These are phyloP conservation scores for Azorinus chamasolen DNA, from an alignment of 2,888 invertebrate genomes.

Conservation along the genomic window DNA sequence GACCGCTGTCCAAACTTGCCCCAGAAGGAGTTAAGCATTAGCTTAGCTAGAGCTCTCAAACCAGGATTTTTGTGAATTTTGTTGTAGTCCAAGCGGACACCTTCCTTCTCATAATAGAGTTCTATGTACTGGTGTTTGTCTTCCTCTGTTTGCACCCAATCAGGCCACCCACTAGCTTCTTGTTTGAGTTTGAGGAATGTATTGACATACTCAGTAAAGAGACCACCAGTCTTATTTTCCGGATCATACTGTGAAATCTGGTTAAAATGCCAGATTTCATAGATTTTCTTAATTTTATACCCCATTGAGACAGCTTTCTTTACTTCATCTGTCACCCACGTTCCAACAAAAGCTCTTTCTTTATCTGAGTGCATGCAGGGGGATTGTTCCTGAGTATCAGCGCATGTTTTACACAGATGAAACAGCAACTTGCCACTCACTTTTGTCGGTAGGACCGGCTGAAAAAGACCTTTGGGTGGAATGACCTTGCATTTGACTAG, in stretches of 20 bases:
- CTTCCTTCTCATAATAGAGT: too few relatives aligned
- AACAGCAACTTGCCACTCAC: constrained; percentile 81
- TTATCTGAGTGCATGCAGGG: constrained; percentile 32
- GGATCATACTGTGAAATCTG: constrained; percentile 34
- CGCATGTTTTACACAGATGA: constrained; percentile 78
- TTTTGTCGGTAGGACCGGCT: constrained; percentile 78
- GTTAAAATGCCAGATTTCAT: constrained; percentile 49
- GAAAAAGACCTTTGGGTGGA: constrained; percentile 73
- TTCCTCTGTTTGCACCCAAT: too few relatives aligned
- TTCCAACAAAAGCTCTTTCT: too few relatives aligned
- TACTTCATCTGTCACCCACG: constrained; percentile 47
- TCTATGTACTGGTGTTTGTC: too few relatives aligned
- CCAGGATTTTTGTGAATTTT: too few relatives aligned
- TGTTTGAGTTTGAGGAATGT: constrained; percentile 68
- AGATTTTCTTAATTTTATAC: constrained; percentile 30
- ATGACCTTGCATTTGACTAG: too few relatives aligned
- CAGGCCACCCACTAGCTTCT: too few relatives aligned
- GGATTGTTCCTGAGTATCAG: constrained; percentile 15
- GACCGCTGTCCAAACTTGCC: too few relatives aligned
- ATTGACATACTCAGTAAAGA: too few relatives aligned
- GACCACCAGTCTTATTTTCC: constrained; percentile 45
- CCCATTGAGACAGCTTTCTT: constrained; percentile 33
- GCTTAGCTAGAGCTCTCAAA: too few relatives aligned
- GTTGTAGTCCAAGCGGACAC: too few relatives aligned
- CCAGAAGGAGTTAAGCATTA: too few relatives aligned